Evolutionary conservation across 2,797 vertebrate genomes (phyloP).

Genomic region (Cephalopachus bancanus): DNA sequence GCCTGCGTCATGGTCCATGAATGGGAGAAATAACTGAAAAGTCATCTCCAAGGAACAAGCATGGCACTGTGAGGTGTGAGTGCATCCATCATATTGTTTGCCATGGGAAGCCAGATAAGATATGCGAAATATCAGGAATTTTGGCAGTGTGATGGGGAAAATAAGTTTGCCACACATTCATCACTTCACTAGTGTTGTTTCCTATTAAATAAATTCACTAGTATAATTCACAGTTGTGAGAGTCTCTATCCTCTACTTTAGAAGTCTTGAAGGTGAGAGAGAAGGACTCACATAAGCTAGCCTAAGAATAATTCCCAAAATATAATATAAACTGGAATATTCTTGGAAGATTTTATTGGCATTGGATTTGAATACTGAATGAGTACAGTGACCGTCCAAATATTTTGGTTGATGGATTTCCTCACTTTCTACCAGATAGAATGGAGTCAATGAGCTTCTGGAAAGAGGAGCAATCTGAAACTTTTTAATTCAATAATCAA

Average conservation of each 20-base stretch:
- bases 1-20: too few species aligned
- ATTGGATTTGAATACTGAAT: neutral
- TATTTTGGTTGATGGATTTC: constrained; percentile 9
- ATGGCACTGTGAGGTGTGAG: too few species aligned
- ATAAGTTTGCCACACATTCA: neutral
- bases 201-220: neutral
- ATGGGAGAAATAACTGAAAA: neutral
- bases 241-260: neutral
- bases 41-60: neutral
- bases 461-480: constrained; percentile 9
- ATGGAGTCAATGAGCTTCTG: neutral
- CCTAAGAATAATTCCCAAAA: neutral
- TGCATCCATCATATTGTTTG: neutral
- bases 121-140: neutral
- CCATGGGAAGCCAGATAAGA: neutral
- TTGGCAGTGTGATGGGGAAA: neutral
- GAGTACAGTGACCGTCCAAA: neutral
- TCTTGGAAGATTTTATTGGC: neutral
- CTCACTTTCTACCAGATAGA: neutral
- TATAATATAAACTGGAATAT: neutral
- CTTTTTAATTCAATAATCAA: neutral
- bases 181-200: neutral
- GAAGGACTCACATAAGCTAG: neutral
- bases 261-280: neutral
- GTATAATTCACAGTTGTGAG: neutral